A percentile compares a stretch with the other conserved stretches of the same genome.
Evolutionary conservation across 1,140 invertebrate species (phyloP).

Genomic region (Procambarus clarkii): DNA sequence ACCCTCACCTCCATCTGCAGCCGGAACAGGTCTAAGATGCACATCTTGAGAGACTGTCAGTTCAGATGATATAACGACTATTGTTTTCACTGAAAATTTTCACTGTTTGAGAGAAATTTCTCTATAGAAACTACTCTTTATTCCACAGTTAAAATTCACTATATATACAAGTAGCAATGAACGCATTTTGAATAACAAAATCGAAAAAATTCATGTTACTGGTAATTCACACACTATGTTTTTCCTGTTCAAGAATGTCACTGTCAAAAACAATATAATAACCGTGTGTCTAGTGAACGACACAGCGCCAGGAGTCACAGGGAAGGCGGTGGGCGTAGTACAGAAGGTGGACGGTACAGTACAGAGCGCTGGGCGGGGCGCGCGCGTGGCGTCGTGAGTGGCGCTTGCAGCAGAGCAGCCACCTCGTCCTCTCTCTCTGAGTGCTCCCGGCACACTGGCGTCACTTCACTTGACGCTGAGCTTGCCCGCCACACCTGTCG

Average conservation of each 20-base stretch:
- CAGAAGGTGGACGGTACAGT: neutral
- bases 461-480: neutral
- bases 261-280: neutral
- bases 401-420: neutral
- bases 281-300: neutral
- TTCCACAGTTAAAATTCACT: neutral
- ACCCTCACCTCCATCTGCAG: constrained; percentile 57
- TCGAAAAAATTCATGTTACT: too few species aligned
- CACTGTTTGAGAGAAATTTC: neutral
- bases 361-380: neutral
- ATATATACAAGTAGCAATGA: neutral
- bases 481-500: neutral
- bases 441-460: neutral
- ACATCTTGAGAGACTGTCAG: constrained; percentile 11
- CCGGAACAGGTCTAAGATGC: constrained; percentile 57
- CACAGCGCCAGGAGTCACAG: neutral
- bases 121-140: neutral
- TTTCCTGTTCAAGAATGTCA: neutral
- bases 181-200: neutral
- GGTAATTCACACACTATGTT: neutral
- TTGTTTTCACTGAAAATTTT: neutral
- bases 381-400: neutral
- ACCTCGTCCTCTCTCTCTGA: neutral
- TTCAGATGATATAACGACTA: neutral
- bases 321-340: neutral